phyloP scores from a whole-genome alignment of 2,113 vertebrate genomes.

The Propithecus coquereli region DNA sequence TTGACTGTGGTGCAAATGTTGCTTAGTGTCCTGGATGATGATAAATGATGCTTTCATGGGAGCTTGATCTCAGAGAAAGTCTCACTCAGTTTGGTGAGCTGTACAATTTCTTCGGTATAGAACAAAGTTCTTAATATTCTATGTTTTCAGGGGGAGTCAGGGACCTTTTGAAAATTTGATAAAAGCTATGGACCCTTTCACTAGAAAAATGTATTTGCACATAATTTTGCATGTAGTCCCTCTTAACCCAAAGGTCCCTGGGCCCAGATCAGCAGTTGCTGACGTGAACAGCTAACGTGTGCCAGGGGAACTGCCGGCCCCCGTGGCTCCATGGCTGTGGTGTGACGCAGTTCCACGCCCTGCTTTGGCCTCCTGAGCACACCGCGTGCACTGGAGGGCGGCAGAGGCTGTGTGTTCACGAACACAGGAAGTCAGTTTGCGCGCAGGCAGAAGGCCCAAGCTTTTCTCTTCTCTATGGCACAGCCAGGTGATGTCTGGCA shows the following conservation, averaged over 20 bases:
- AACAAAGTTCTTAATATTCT: not conserved
- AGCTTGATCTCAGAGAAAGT: not conserved
- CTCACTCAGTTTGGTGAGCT: not conserved
- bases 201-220: not conserved
- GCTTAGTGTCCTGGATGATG: conserved; percentile 7
- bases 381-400: fast-evolving
- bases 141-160: not conserved
- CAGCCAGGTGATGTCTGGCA: not conserved
- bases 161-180: not conserved
- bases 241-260: not conserved
- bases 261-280: not conserved
- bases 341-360: fast-evolving
- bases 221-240: not conserved
- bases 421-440: too few relatives aligned
- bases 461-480: fast-evolving
- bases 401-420: fast-evolving
- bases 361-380: not conserved
- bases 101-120: not conserved
- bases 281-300: fast-evolving
- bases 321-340: fast-evolving
- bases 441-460: not conserved
- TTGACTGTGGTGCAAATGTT: not conserved
- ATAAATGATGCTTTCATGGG: conserved; percentile 5
- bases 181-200: not conserved
- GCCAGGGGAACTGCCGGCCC: not conserved